Evolutionary conservation across 2,888 invertebrate species (phyloP), one percentile per base, ranked within the genome.

Genomic region (Caenorhabditis becei): DNA sequence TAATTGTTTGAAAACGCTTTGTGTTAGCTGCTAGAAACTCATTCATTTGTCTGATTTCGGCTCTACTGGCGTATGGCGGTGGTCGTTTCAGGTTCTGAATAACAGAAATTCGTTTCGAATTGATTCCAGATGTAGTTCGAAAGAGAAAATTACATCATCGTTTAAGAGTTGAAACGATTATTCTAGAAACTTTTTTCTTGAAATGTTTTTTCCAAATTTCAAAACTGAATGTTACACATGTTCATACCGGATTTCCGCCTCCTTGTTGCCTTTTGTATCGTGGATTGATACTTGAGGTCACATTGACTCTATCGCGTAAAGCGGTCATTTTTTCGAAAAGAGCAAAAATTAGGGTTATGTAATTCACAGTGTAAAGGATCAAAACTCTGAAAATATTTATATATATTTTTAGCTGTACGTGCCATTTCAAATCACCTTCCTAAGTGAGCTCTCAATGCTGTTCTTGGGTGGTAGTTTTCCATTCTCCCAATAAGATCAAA

Each of bases 401-500:
- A 16, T 16, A 4, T 5, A 11, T n/a, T 72, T 47, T 35, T 16
- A 2, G 47, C 20, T 24, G 11, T 51, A 28, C 26, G 41, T 16
- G 20, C 11, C 18, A 23, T 14, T 20, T 14, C n/a, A 8, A n/a
- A 75, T 89, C 92, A 96, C 96, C 96, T 94, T 35, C 95, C 96
- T 69, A 98, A 93, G 92, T 97, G 97, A 86, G 96, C 92, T 59
- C 96, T 93, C 10, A 98, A 92, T 88, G 96, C 96, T 88, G 95
- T 96, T 78, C 97, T 93, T 0, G 98, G 98, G 93, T 98, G 98
- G 92, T 96, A 96, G 89, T 94, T 95, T 91, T 98, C 98, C 84
- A 97, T 93, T 75, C 95, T 93, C 0, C 92, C 91, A 44, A 93
- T 91, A 3, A 95, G 93, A 91, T 98, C 97, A 91, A 98, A 97